Conservation (phyloP, 2,113 vertebrate species). For the Upupa epops region DNA sequence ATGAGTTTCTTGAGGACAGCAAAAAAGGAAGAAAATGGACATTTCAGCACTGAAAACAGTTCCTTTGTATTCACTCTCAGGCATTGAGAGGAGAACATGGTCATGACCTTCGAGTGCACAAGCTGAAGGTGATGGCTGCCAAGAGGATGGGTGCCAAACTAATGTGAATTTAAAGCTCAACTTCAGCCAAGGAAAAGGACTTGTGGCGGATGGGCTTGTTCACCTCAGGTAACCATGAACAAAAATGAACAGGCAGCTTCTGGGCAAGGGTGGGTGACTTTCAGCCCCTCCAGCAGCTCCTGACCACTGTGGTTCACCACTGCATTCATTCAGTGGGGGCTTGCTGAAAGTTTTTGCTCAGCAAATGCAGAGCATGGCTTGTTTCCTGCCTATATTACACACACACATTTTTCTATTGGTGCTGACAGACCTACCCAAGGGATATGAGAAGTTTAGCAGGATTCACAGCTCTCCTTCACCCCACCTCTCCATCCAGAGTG, state of each 20-base stretch:
- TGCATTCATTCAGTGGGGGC: neutral
- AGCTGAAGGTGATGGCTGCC: too few relatives aligned
- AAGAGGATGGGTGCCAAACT: neutral
- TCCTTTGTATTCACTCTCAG: neutral
- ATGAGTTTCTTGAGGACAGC: neutral
- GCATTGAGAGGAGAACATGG: neutral
- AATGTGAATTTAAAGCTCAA: neutral
- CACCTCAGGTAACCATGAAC: neutral
- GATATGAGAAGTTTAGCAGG: neutral
- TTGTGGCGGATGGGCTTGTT: neutral
- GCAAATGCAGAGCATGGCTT: neutral
- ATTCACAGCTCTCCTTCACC: neutral
- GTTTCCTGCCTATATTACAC: neutral
- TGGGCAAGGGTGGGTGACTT: neutral
- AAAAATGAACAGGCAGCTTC: neutral
- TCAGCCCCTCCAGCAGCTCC: neutral
- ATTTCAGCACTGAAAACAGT: neutral
- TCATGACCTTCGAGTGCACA: neutral
- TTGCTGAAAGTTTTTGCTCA: neutral
- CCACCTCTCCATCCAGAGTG: neutral
- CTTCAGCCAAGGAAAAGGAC: neutral
- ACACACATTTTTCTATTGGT: neutral
- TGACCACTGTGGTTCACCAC: fast-evolving
- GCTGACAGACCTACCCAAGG: neutral
- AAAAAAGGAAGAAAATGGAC: neutral